Percentiles rank a stretch among this genome's conserved stretches.
Evolutionary conservation across 2,888 invertebrate genomes (phyloP).

Genomic region (Teinopalpus imperialis): DNA sequence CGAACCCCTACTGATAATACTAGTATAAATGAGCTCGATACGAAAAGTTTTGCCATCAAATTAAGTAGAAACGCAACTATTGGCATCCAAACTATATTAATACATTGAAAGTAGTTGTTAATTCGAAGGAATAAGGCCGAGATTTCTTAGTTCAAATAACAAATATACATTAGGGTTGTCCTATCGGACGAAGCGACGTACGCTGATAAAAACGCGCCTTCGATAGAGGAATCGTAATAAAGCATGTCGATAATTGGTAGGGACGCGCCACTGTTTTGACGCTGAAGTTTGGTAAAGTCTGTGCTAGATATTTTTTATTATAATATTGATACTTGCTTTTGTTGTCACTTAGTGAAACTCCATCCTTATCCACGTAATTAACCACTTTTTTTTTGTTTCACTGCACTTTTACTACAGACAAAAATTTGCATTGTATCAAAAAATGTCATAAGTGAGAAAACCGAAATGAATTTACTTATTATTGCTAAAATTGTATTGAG

Average conservation of each 20-base stretch:
- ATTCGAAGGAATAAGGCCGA: constrained; percentile 36
- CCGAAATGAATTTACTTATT: too few species aligned
- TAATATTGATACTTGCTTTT: too few species aligned
- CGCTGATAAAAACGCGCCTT: constrained; percentile 65
- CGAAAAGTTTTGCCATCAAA: constrained; percentile 73
- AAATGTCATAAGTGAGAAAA: too few species aligned
- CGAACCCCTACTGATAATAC: constrained; percentile 57
- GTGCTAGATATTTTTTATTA: background rate
- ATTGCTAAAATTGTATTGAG: too few species aligned
- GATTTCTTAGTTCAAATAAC: constrained; percentile 26
- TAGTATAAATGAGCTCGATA: constrained; percentile 71
- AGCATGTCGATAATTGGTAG: constrained; percentile 73
- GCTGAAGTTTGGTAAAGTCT: constrained; percentile 28
- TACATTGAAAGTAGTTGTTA: constrained; percentile 19
- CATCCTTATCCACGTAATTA: too few species aligned
- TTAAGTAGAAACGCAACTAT: constrained; percentile 62
- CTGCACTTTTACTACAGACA: too few species aligned
- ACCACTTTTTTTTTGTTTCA: too few species aligned
- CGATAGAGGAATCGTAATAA: constrained; percentile 67
- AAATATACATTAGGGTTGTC: constrained; percentile 25
- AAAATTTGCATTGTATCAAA: too few species aligned
- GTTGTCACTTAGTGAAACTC: too few species aligned
- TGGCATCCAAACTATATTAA: constrained; percentile 29
- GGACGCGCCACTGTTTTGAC: constrained; percentile 47
- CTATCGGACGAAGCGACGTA: constrained; percentile 51